These are phyloP conservation scores for Bellardia bayeri DNA, from an alignment of 2,888 invertebrate genomes.

Conservation along the genomic window DNA sequence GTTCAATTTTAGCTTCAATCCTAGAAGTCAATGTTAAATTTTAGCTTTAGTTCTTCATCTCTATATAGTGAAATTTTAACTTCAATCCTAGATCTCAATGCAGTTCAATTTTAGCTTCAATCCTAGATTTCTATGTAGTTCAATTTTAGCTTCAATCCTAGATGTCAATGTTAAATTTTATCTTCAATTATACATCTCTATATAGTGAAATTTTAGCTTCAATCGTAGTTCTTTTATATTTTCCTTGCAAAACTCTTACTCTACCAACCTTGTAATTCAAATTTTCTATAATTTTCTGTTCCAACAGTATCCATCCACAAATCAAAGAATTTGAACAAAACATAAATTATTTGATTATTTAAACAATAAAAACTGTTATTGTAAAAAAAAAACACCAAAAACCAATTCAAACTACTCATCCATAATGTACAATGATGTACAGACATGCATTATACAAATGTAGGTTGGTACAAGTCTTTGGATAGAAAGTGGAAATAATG, in stretches of 20 bases:
- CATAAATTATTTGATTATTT: constrained; percentile 69
- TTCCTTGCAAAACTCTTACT: background rate
- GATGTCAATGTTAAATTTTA: too few relatives aligned
- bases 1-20: too few relatives aligned
- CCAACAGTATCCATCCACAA: constrained; percentile 61
- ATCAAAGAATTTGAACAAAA: constrained; percentile 60
- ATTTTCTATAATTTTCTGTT: background rate
- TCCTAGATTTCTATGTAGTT: too few relatives aligned
- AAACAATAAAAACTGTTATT: constrained; percentile 47
- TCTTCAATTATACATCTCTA: background rate
- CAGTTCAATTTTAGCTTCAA: background rate
- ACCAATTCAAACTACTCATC: background rate
- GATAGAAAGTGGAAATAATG: constrained; percentile 9
- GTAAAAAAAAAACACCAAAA: background rate
- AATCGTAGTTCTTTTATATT: background rate
- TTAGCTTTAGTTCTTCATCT: background rate
- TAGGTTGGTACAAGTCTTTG: background rate
- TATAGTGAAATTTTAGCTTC: background rate
- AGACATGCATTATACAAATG: background rate
- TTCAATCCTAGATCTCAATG: too few relatives aligned
- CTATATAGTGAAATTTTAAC: too few relatives aligned
- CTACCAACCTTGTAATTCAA: constrained; percentile 13
- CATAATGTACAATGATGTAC: constrained; percentile 30
- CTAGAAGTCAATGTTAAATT: too few relatives aligned
- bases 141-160: too few relatives aligned